Conservation (phyloP, 2,113 vertebrate genomes). For the Colossoma macropomum region DNA sequence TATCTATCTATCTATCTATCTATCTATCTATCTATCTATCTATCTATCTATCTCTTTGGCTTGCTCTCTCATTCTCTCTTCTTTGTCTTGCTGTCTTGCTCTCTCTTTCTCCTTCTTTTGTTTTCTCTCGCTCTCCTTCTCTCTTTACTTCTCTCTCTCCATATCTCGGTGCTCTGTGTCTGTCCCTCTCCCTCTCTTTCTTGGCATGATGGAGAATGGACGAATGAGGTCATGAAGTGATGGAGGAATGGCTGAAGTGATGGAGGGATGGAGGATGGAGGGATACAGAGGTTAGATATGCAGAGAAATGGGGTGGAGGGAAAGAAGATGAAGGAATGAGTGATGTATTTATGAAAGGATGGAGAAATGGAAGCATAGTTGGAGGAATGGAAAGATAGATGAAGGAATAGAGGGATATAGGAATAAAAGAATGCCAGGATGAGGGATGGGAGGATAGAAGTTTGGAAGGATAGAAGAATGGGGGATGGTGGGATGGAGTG, state of each 20-base stretch:
- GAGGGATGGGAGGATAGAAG: background rate
- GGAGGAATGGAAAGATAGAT: background rate
- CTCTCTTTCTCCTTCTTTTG: too few species aligned
- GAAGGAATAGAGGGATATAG: background rate
- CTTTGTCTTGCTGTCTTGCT: too few species aligned
- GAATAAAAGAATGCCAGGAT: background rate
- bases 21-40: background rate
- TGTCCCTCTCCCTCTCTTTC: too few species aligned
- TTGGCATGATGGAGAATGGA: background rate
- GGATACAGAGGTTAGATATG: background rate
- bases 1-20: background rate
- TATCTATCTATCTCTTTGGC: too few species aligned
- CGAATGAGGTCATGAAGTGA: too few species aligned
- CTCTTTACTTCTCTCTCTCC: too few species aligned
- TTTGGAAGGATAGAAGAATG: too few species aligned
- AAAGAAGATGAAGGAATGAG: conserved; percentile 1
- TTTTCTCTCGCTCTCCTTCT: too few species aligned
- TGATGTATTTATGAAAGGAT: background rate
- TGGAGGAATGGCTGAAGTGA: background rate
- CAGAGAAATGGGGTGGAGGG: background rate
- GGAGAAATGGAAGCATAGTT: background rate
- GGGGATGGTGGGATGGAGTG: background rate
- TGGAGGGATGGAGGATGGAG: too few species aligned
- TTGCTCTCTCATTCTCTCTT: too few species aligned
- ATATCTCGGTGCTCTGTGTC: too few species aligned